Base-by-base conservation (phyloP, 2,797 vertebrate genomes). In the Pachyuromys duprasi region DNA sequence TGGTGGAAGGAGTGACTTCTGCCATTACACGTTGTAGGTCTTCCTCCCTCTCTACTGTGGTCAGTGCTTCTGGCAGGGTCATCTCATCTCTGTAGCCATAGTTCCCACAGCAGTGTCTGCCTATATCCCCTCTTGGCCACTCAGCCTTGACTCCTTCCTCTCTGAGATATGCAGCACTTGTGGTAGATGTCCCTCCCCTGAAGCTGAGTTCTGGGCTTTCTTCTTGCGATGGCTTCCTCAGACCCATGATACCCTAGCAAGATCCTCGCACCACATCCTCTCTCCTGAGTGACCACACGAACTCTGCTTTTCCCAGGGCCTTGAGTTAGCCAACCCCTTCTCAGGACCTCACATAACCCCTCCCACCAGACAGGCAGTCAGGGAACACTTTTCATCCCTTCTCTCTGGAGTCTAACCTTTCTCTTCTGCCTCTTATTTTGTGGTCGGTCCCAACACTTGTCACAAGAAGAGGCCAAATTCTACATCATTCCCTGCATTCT, bases 201-300 rank as follows among this genome's bases (percentile, higher is more conserved):
- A 8, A 11, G 7, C 79, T 45, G 20, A 49, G 4, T 33, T 17
- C 79, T 6, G n/a, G 13, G 57, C 3, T 13, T 12, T 72, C 60
- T 63, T 65, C 0, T 6, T 6, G 28, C 45, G 13, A 11, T 36
- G 93, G 7, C 83, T 53, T 80, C 31, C 60, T 20, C 26, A 72
- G 22, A 65, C 0, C 0, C 7, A 53, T 14, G 2, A 28, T 8
- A 2, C 36, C 14, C 33, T 3, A 8, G 60, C 0, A 7, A 60
- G 31, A 3, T 42, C 28, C 14, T 14, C 2, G 0, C 0, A 0
- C 11, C 13, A 1, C 1, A 0, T 26, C 8, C 60, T 67, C 20
- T 87, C 63, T 17, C 1, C 20, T 14, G 0, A 5, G 13, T 1
- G 6, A 17, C 20, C 2, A 69, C 0, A 0, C 8, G 74, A 65